Evolutionary conservation across 1,140 invertebrate species (phyloP).

Genomic region (Drosophila parvula): DNA sequence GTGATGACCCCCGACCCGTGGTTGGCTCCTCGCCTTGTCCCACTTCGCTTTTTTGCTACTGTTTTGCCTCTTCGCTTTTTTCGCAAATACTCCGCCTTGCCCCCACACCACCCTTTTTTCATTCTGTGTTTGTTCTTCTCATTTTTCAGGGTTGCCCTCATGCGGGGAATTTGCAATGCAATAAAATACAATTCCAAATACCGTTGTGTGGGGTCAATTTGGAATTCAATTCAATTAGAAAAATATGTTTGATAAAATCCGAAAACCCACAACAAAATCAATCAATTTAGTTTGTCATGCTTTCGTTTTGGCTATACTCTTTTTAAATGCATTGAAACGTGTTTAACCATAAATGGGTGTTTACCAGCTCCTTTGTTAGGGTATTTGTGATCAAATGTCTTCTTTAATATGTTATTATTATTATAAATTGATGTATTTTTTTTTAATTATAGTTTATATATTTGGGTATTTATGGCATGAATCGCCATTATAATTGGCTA

Average conservation of each 20-base stretch:
- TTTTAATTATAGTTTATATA: conserved; percentile 24
- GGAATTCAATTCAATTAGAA: conserved; percentile 49
- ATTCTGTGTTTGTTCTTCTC: conserved; percentile 51
- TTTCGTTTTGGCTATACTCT: conserved; percentile 1
- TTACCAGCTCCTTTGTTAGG: not conserved
- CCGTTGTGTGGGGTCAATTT: conserved; percentile 41
- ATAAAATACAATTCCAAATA: conserved; percentile 23
- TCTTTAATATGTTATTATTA: not conserved
- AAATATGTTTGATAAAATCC: conserved; percentile 30
- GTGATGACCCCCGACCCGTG: conserved; percentile 62
- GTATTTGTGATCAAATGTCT: not conserved
- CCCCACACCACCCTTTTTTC: not conserved
- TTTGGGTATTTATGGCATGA: conserved; percentile 16
- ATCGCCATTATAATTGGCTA: not conserved
- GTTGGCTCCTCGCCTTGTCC: conserved; percentile 49
- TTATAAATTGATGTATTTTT: conserved; percentile 14
- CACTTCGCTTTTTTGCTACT: conserved; percentile 44
- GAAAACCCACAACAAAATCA: conserved; percentile 31
- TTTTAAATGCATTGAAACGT: not conserved
- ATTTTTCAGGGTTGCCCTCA: conserved; percentile 62
- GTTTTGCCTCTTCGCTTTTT: conserved; percentile 28
- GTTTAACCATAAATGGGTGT: not conserved
- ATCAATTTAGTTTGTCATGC: conserved; percentile 31
- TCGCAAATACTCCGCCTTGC: conserved; percentile 11
- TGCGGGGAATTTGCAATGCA: conserved; percentile 23